Evolutionary conservation across 2,888 invertebrate genomes (phyloP).

Genomic region (Melanostoma mellinum): DNA sequence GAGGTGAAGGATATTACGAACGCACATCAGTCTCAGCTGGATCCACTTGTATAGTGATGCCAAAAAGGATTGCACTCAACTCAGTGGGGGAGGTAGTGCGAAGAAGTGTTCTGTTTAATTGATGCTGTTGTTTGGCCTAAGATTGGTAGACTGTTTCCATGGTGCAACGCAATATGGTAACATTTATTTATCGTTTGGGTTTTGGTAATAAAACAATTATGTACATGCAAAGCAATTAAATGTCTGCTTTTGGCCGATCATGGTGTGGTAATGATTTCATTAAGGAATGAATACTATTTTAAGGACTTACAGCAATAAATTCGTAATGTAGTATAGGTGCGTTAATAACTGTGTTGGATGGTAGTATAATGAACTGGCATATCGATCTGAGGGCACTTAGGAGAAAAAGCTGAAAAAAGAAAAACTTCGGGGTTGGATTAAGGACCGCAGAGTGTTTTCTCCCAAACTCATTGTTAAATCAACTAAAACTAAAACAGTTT

Average conservation of each 20-base stretch:
- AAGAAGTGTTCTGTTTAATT: slow-evolving; percentile 35
- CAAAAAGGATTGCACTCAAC: slow-evolving; percentile 27
- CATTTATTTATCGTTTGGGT: slow-evolving; percentile 22
- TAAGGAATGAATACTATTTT: no score
- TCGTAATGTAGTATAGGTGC: no score
- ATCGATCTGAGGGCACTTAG: no score
- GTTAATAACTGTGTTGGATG: no score
- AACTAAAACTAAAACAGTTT: no score
- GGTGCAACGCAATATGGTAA: slow-evolving; percentile 16
- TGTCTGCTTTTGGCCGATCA: not conserved
- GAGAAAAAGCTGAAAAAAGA: no score
- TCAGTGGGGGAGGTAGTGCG: not conserved
- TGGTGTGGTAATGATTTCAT: not conserved
- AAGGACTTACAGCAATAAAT: no score
- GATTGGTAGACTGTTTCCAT: slow-evolving; percentile 27
- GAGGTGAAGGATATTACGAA: slow-evolving; percentile 2
- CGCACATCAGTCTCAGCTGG: slow-evolving; percentile 27
- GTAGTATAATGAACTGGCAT: no score
- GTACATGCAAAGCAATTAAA: slow-evolving; percentile 6
- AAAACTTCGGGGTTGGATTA: no score
- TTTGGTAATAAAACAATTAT: not conserved
- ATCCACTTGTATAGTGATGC: slow-evolving; percentile 10
- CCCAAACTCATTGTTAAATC: no score
- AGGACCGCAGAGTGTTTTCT: no score
- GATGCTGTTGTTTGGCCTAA: slow-evolving; percentile 21